Percentiles rank a stretch among this genome's conserved stretches.
Conservation (phyloP, 2,113 vertebrate genomes). For the Anser brachyrhynchus region DNA sequence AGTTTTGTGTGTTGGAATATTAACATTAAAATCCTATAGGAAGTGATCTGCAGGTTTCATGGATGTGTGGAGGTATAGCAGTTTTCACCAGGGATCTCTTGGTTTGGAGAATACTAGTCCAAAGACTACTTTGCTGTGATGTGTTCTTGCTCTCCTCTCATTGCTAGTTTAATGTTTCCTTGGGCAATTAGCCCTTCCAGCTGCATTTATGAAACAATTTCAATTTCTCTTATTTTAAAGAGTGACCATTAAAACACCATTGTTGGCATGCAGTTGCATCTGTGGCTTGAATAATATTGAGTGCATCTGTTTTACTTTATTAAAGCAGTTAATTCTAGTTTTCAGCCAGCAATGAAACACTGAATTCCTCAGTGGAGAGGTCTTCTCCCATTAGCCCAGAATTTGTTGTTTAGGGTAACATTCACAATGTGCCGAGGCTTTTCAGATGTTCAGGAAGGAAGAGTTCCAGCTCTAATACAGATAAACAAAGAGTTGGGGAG, state of each 20-base stretch:
- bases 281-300: background rate
- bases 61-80: background rate
- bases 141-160: background rate
- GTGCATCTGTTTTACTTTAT: background rate
- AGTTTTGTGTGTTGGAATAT: background rate
- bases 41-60: background rate
- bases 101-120: background rate
- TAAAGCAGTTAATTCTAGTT: background rate
- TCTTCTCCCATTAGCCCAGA: background rate
- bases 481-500: background rate
- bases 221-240: background rate
- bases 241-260: background rate
- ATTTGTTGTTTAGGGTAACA: background rate
- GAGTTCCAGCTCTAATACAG: background rate
- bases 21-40: fast-evolving
- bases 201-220: background rate
- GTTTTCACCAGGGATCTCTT: background rate
- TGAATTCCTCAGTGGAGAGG: background rate
- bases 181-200: background rate
- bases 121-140: background rate
- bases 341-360: background rate
- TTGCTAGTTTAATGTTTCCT: background rate
- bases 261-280: background rate
- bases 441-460: conserved; percentile 11
- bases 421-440: background rate